phyloP scores from a whole-genome alignment of 1,140 invertebrate genomes.

The Drosophila equinoxialis region DNA sequence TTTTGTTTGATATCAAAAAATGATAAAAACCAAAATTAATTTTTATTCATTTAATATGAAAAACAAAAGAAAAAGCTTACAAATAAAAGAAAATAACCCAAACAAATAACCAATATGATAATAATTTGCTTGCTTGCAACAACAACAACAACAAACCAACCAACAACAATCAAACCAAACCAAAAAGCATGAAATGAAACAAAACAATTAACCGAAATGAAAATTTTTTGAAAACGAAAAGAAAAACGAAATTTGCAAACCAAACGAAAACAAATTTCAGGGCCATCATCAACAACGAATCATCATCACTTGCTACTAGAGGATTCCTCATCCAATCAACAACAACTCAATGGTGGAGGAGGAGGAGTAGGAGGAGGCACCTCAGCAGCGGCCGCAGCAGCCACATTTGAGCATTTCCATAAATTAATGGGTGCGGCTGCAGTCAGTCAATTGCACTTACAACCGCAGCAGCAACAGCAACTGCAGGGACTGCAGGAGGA shows the following conservation, averaged over 20 bases:
- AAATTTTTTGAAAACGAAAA: constrained; percentile 37
- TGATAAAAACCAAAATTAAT: constrained; percentile 35
- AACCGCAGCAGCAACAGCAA: background rate
- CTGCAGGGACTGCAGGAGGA: constrained; percentile 59
- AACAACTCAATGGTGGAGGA: constrained; percentile 24
- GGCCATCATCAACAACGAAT: constrained; percentile 38
- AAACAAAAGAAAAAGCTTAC: background rate
- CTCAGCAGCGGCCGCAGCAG: constrained; percentile 58
- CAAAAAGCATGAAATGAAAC: constrained; percentile 46
- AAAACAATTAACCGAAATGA: constrained; percentile 43
- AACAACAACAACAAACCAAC: constrained; percentile 43
- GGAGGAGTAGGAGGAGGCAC: constrained; percentile 2
- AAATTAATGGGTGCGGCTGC: constrained; percentile 32
- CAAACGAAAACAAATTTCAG: constrained; percentile 78
- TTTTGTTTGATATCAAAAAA: constrained; percentile 65
- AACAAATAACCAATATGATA: constrained; percentile 26
- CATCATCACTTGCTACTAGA: constrained; percentile 35
- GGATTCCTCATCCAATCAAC: constrained; percentile 48
- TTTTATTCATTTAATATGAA: constrained; percentile 54
- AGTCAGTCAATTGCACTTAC: background rate
- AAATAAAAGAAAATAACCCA: constrained; percentile 35
- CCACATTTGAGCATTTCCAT: constrained; percentile 58
- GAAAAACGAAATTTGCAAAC: constrained; percentile 35
- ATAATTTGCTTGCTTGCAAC: constrained; percentile 58
- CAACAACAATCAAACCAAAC: constrained; percentile 27